Percentiles rank a stretch among this genome's conserved stretches.
Conservation (phyloP, 1,140 invertebrate genomes). For the Schlechtendalia chinensis region DNA sequence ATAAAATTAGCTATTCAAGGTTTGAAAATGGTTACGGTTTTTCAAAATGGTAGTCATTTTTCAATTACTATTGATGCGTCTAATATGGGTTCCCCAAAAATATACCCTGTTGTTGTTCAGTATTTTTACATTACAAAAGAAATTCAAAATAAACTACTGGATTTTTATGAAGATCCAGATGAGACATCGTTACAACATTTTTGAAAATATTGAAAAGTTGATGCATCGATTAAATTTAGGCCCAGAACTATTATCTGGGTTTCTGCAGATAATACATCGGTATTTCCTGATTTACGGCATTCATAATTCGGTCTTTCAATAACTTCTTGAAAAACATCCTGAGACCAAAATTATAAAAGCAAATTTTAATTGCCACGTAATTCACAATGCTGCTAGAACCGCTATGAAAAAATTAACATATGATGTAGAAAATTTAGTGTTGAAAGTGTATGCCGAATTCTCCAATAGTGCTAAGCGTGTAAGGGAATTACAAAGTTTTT, state of each 20-base stretch:
- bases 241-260: conserved; percentile 49
- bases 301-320: conserved; percentile 51
- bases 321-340: conserved; percentile 50
- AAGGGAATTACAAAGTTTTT: not conserved
- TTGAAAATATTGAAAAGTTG: conserved; percentile 34
- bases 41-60: not conserved
- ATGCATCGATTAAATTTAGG: conserved; percentile 30
- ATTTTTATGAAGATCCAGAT: conserved; percentile 52
- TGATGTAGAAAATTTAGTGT: conserved; percentile 8
- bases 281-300: conserved; percentile 53
- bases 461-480: conserved; percentile 3
- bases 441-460: not conserved
- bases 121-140: conserved; percentile 29
- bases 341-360: conserved; percentile 18
- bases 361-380: conserved; percentile 16
- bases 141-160: conserved; percentile 54
- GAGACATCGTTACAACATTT: conserved; percentile 51
- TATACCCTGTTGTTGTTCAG: conserved; percentile 6
- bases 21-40: not conserved
- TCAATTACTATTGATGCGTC: conserved; percentile 25
- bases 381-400: conserved; percentile 5
- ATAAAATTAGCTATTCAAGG: conserved; percentile 1
- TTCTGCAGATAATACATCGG: conserved; percentile 51
- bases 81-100: not conserved
- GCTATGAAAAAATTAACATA: conserved; percentile 9